phyloP scores from a whole-genome alignment of 2,888 invertebrate species.

The Parnassius apollo region DNA sequence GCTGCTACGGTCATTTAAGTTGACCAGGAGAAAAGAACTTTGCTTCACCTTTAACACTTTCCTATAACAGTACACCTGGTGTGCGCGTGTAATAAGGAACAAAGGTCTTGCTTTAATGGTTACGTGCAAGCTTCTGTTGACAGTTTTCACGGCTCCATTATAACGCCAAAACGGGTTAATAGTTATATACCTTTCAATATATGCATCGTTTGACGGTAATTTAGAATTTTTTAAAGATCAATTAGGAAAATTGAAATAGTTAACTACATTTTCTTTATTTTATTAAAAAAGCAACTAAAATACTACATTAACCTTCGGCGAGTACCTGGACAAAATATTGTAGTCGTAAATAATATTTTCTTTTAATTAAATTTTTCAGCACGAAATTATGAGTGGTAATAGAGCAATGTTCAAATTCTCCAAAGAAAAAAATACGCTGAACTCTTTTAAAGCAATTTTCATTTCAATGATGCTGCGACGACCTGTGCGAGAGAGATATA shows the following conservation, averaged over 20 bases:
- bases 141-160: constrained; percentile 52
- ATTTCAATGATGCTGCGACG: constrained; percentile 50
- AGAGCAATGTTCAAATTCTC: background rate
- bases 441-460: constrained; percentile 23
- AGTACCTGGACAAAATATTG: background rate
- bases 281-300: too few relatives aligned
- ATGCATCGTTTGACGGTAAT: constrained; percentile 17
- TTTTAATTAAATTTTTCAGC: background rate
- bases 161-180: constrained; percentile 33
- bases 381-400: background rate
- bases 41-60: constrained; percentile 7
- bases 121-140: constrained; percentile 41
- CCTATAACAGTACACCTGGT: background rate
- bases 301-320: too few relatives aligned
- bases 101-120: constrained; percentile 37
- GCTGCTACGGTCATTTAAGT: constrained; percentile 45
- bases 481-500: constrained; percentile 49
- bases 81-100: constrained; percentile 3
- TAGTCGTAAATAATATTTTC: background rate
- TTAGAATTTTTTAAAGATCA: constrained; percentile 12
- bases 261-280: too few relatives aligned
- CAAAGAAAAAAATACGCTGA: background rate
- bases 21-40: constrained; percentile 34
- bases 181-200: constrained; percentile 24
- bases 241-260: constrained; percentile 10